Conservation (phyloP, 2,888 invertebrate species). For the Limnephilus auricula region DNA sequence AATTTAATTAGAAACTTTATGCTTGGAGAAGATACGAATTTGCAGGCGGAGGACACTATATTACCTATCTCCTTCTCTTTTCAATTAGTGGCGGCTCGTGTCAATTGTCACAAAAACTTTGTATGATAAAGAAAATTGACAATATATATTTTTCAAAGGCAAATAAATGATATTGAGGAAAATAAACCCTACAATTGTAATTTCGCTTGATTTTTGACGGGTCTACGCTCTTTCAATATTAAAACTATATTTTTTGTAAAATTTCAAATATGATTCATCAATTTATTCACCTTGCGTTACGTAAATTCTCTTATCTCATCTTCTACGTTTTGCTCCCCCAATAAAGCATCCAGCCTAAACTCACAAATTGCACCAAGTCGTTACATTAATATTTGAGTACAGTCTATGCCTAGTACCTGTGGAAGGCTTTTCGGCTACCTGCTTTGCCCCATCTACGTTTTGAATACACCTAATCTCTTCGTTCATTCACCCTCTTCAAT, state of each 20-base stretch:
- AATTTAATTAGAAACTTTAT: too few species aligned
- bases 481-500: slow-evolving; percentile 14
- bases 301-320: background rate
- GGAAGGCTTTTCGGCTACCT: slow-evolving; percentile 6
- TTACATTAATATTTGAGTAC: slow-evolving; percentile 24
- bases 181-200: too few species aligned
- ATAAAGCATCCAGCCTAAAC: background rate
- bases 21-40: too few species aligned
- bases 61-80: too few species aligned
- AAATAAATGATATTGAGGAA: too few species aligned
- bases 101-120: too few species aligned
- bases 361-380: background rate
- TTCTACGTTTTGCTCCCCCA: background rate
- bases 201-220: too few species aligned
- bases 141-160: too few species aligned
- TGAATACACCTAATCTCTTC: background rate
- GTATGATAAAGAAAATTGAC: too few species aligned
- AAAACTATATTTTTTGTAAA: background rate
- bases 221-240: background rate
- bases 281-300: background rate
- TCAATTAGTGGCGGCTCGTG: too few species aligned
- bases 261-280: background rate
- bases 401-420: background rate
- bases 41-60: too few species aligned
- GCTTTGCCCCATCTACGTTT: background rate